These are phyloP conservation scores for Frankliniella intonsa DNA, from an alignment of 2,888 invertebrate species.

Conservation along the genomic window DNA sequence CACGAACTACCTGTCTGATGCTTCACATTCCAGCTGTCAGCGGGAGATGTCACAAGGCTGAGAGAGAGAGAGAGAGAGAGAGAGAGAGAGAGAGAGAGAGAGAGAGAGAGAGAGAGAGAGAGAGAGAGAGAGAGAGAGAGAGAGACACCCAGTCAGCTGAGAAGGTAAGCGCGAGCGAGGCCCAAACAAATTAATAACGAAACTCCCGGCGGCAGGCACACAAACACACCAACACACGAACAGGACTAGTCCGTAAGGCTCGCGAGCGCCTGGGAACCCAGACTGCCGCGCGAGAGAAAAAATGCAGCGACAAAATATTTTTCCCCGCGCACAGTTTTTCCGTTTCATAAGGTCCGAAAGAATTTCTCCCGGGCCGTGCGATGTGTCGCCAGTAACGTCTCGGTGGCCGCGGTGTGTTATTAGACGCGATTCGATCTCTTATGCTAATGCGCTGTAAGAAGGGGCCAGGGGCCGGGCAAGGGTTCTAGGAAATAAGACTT, in stretches of 20 bases:
- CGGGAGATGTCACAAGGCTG: not conserved
- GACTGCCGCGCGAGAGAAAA: too few relatives aligned
- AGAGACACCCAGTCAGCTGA: not conserved
- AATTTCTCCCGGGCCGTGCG: too few relatives aligned
- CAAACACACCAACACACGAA: not conserved
- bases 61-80: not conserved
- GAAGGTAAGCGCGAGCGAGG: not conserved
- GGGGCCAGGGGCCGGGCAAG: not conserved
- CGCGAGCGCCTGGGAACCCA: too few relatives aligned
- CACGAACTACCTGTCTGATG: conserved; percentile 2
- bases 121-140: not conserved
- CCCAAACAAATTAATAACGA: conserved; percentile 20
- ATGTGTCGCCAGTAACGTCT: too few relatives aligned
- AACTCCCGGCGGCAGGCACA: not conserved
- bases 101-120: not conserved
- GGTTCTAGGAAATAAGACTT: too few relatives aligned
- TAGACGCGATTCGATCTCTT: conserved; percentile 13
- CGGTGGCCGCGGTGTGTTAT: not conserved
- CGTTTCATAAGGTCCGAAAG: too few relatives aligned
- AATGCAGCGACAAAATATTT: too few relatives aligned
- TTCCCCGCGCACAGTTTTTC: too few relatives aligned
- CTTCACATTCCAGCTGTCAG: conserved; percentile 22
- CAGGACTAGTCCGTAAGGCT: not conserved
- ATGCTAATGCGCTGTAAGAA: not conserved
- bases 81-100: not conserved